phyloP scores from a whole-genome alignment of 2,888 invertebrate species.

The Xiphydria camelus region DNA sequence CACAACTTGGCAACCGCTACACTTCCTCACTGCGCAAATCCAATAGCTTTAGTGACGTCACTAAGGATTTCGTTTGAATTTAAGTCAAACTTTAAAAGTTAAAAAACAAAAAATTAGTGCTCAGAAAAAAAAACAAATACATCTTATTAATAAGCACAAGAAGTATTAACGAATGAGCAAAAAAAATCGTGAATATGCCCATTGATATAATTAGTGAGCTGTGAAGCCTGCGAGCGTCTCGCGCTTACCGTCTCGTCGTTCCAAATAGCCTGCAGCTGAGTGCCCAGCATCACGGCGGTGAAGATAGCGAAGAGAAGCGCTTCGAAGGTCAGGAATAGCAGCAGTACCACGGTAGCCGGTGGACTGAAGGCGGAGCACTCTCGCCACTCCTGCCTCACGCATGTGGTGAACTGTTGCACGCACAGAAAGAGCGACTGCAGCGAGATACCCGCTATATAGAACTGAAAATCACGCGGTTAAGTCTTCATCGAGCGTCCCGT shows the following conservation, averaged over 20 bases:
- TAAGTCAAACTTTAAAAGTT: too few species aligned
- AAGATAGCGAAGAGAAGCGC: conserved; percentile 96
- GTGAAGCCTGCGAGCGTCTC: conserved; percentile 53
- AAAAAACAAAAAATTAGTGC: too few species aligned
- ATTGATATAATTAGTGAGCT: too few species aligned
- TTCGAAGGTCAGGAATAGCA: conserved; percentile 91
- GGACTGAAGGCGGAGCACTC: conserved; percentile 93
- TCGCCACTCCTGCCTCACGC: conserved; percentile 92
- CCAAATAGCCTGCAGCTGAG: conserved; percentile 96
- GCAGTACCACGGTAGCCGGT: conserved; percentile 90
- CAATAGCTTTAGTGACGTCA: too few species aligned
- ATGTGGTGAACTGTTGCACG: conserved; percentile 90
- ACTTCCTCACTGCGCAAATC: too few species aligned
- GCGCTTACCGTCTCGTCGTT: conserved; percentile 91
- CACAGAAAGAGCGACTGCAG: conserved; percentile 90
- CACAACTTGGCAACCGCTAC: too few species aligned
- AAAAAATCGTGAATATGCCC: too few species aligned
- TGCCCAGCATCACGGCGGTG: conserved; percentile 96
- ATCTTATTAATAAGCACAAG: too few species aligned
- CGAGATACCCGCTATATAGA: conserved; percentile 97
- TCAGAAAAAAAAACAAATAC: too few species aligned
- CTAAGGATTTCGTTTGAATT: too few species aligned
- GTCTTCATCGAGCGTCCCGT: neutral
- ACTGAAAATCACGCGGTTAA: conserved; percentile 64
- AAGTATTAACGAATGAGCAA: too few species aligned